Evolutionary conservation across 2,888 invertebrate species (phyloP).

Genomic region (Mesoligia furuncula): DNA sequence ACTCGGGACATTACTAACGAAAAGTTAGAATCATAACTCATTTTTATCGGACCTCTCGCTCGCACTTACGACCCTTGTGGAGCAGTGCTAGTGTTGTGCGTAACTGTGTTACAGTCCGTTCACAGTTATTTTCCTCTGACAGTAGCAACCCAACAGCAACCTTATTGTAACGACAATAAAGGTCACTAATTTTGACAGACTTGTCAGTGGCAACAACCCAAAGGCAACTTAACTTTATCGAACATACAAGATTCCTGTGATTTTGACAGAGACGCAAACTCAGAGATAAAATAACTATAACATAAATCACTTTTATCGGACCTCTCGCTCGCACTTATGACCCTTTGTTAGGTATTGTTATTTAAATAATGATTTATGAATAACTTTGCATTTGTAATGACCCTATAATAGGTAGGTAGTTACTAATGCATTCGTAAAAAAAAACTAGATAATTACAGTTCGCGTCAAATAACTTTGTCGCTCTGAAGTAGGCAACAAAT

Average conservation of each 20-base stretch:
- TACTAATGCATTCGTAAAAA: conserved; percentile 10
- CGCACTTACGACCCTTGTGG: background rate
- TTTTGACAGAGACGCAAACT: no score
- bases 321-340: background rate
- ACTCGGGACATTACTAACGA: background rate
- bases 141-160: no score
- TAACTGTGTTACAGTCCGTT: background rate
- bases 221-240: no score
- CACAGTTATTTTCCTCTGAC: no score
- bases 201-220: no score
- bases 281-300: no score
- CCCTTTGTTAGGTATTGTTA: background rate
- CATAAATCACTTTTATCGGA: background rate
- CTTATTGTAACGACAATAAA: no score
- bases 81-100: background rate
- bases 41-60: background rate
- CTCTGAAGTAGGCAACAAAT: no score
- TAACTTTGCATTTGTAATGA: background rate
- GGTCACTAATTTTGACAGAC: no score
- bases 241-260: no score
- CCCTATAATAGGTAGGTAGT: background rate
- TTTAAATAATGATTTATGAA: background rate
- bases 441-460: background rate
- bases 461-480: no score
- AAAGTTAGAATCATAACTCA: background rate